A percentile compares a stretch with the other conserved stretches of the same genome.
Conservation (phyloP, 1,140 invertebrate genomes). For the Drosophila kohkoa region DNA sequence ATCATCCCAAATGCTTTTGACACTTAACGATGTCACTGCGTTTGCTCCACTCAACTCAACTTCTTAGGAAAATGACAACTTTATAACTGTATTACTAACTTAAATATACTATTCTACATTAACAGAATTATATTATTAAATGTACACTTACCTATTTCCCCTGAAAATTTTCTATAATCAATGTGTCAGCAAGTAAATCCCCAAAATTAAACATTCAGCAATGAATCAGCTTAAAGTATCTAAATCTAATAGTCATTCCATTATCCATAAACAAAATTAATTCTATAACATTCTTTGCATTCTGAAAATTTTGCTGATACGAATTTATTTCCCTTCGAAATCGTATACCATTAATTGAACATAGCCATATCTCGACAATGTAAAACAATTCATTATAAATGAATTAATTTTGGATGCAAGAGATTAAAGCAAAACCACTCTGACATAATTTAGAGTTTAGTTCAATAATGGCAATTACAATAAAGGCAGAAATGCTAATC, state of each 20-base stretch:
- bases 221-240: no score
- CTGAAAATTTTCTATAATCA: no score
- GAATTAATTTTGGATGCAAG: neutral
- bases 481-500: constrained; percentile 60
- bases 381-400: no score
- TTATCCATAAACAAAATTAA: neutral
- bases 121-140: no score
- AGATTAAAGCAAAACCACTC: neutral
- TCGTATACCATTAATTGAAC: no score
- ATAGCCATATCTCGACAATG: no score
- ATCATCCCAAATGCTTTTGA: constrained; percentile 40
- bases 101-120: neutral
- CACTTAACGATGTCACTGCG: constrained; percentile 35
- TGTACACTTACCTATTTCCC: no score
- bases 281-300: neutral
- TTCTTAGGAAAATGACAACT: constrained; percentile 15
- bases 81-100: constrained; percentile 19
- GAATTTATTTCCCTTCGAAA: no score
- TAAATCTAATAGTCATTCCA: neutral
- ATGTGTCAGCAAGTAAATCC: no score
- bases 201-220: no score
- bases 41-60: constrained; percentile 11
- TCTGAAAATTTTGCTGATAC: neutral
- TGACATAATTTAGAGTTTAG: constrained; percentile 13
- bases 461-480: constrained; percentile 61